Evolutionary conservation across 2,797 vertebrate genomes (phyloP).

Genomic region (Gymnocypris eckloni): DNA sequence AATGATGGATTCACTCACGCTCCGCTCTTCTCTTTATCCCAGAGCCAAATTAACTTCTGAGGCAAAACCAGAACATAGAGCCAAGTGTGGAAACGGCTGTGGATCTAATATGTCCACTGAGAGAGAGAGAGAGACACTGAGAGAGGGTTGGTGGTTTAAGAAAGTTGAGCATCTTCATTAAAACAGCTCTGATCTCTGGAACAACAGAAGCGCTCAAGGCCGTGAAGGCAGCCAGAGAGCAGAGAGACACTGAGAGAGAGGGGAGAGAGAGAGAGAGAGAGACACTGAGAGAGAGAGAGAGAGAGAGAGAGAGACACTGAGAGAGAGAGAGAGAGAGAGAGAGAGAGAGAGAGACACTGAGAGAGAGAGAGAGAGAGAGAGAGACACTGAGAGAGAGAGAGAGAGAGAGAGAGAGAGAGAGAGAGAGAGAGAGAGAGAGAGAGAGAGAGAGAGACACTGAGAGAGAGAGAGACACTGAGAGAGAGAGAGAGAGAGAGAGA

Average conservation of each 20-base stretch:
- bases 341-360: too few relatives aligned
- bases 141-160: not conserved
- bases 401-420: not conserved
- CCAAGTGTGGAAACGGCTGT: slow-evolving; percentile 59
- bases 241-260: slow-evolving; percentile 4
- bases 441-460: not conserved
- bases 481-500: not conserved
- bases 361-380: too few relatives aligned
- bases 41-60: slow-evolving; percentile 67
- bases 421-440: too few relatives aligned
- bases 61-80: slow-evolving; percentile 63
- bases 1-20: too few relatives aligned
- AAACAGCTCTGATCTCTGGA: slow-evolving; percentile 39
- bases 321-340: too few relatives aligned
- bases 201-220: slow-evolving; percentile 38
- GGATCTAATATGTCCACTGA: slow-evolving; percentile 23
- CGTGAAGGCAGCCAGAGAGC: slow-evolving; percentile 46
- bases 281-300: not conserved
- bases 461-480: too few relatives aligned
- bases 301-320: not conserved
- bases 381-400: too few relatives aligned
- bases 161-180: slow-evolving; percentile 48
- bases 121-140: not conserved
- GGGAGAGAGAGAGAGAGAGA: slow-evolving; percentile 10
- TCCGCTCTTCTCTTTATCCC: slow-evolving; percentile 33